Evolutionary conservation across 1,140 invertebrate species (phyloP).

Genomic region (Cydia splendana): DNA sequence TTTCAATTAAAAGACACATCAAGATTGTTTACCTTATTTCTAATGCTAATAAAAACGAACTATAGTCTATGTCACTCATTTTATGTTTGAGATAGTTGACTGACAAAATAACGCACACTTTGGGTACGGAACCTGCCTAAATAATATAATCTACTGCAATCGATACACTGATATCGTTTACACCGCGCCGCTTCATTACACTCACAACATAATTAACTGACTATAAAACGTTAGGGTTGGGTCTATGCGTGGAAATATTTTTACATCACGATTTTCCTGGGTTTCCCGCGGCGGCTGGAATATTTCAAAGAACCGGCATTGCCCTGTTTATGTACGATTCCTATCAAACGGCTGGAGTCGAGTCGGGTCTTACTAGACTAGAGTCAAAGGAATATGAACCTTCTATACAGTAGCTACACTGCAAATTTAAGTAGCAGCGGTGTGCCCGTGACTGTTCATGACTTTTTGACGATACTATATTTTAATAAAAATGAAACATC

Average conservation of each 20-base stretch:
- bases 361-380: not conserved
- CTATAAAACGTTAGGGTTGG: not conserved
- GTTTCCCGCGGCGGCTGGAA: not conserved
- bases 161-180: too few relatives aligned
- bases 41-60: too few relatives aligned
- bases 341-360: not conserved
- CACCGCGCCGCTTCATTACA: too few relatives aligned
- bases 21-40: too few relatives aligned
- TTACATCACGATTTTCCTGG: not conserved
- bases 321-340: not conserved
- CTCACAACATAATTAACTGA: not conserved
- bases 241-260: not conserved
- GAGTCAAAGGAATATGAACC: too few relatives aligned
- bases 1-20: too few relatives aligned
- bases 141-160: too few relatives aligned
- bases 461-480: not conserved
- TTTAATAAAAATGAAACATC: not conserved
- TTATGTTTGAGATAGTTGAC: too few relatives aligned
- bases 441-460: not conserved
- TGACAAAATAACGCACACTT: too few relatives aligned
- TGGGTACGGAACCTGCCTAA: too few relatives aligned
- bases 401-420: too few relatives aligned
- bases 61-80: too few relatives aligned
- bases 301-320: not conserved
- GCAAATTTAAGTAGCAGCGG: not conserved